Evolutionary conservation across 2,888 invertebrate species (phyloP), one percentile per base, ranked within the genome.

Genomic region (Pachymerium ferrugineum): DNA sequence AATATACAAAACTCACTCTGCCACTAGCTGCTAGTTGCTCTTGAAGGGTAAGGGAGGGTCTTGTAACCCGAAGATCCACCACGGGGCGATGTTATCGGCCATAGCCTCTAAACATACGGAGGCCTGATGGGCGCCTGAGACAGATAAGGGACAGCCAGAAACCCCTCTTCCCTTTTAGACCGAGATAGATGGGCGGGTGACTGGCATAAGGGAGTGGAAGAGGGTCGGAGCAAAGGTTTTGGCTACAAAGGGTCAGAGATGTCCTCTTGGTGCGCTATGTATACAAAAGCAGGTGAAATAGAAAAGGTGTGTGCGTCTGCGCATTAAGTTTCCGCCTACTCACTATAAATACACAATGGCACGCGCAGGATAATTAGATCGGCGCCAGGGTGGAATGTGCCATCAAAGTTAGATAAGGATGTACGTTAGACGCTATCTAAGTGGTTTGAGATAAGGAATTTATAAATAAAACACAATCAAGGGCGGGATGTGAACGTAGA

Each of bases 381-480:
- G 62, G 62, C 62, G 62, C 62, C 62, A 62, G 28, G 62, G 28
- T 62, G 62, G 62, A 62, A 62, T 62, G 62, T 62, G 28, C 25
- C 62, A 62, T 62, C 62, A 62, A 62, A 62, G 62, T 25, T 62
- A 62, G 62, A 62, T 62, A 62, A 28, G 62, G 14, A 62, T 28
- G 62, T 62, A 14, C 62, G 62, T n/a, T 62, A 28, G 25, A 62
- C 62, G 62, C 28, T 62, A 62, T 62, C 62, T 62, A 62, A 62
- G 62, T 62, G 14, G 62, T 62, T n/a, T 25, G 62, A 62, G 62
- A 62, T 62, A 62, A 62, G 62, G 28, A 62, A 62, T 62, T 62
- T 62, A 62, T 62, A 62, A 62, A 62, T 62, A 62, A 62, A 62
- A 62, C 47, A 47, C 62, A 62, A 62, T 62, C 62, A n/a, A n/a